Evolutionary conservation across 2,113 vertebrate genomes (phyloP).

Genomic region (Acrocephalus kingi): DNA sequence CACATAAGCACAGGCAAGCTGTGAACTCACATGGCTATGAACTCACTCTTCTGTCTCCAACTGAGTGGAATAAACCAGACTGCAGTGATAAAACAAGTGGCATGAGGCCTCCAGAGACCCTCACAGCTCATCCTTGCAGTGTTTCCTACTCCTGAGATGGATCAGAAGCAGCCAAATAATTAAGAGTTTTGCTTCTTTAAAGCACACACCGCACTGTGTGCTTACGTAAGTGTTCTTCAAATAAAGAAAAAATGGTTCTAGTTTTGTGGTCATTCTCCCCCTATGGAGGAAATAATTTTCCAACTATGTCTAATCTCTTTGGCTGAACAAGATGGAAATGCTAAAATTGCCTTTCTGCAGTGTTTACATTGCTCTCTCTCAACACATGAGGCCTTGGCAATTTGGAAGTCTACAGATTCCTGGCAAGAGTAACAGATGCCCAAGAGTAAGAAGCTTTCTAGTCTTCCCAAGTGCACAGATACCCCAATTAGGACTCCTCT

Average conservation of each 20-base stretch:
- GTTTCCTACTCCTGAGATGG: background rate
- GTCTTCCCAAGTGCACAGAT: background rate
- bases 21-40: background rate
- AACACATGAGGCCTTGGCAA: background rate
- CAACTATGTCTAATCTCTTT: background rate
- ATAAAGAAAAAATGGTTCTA: background rate
- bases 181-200: background rate
- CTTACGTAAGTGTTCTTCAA: background rate
- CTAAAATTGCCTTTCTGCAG: background rate
- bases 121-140: background rate
- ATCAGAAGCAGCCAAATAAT: background rate
- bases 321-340: background rate
- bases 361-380: background rate
- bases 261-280: background rate
- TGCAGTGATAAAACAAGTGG: background rate
- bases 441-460: background rate
- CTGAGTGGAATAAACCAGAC: background rate
- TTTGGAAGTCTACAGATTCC: background rate
- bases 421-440: background rate
- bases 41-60: background rate
- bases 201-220: rapidly evolving
- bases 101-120: background rate
- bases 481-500: background rate
- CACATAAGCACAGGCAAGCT: rapidly evolving
- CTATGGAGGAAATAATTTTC: background rate